Conservation (phyloP, 30 jellyfish, hydroid and myxozoan genomes). For the Aurelia coerulea region DNA sequence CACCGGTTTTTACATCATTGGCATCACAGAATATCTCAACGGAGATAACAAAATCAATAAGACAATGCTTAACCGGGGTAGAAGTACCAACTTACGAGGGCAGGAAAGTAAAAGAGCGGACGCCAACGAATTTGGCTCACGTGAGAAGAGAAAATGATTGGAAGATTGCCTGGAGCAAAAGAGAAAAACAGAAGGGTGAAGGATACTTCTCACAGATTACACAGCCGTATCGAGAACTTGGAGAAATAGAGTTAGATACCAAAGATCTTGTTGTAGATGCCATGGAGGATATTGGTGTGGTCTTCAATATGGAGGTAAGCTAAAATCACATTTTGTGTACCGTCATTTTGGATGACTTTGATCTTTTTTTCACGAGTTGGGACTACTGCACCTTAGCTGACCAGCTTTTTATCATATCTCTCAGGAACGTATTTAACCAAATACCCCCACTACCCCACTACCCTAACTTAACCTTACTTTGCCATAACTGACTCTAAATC, state of each 20-base stretch:
- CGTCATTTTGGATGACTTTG: no score
- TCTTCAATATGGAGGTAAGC: constrained; percentile 60
- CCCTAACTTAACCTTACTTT: no score
- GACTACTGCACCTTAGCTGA: no score
- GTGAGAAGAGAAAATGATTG: constrained; percentile 56
- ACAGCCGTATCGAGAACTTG: constrained; percentile 78
- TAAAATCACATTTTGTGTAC: no score
- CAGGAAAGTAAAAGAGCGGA: constrained; percentile 9
- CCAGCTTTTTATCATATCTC: no score
- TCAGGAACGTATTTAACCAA: no score
- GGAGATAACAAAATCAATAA: constrained; percentile 49
- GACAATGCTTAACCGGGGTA: constrained; percentile 10
- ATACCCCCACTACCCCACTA: no score
- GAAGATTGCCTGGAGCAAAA: constrained; percentile 60
- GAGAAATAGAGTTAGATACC: constrained; percentile 62
- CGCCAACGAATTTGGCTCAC: constrained; percentile 18
- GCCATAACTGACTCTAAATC: no score
- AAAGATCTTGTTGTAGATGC: constrained; percentile 70
- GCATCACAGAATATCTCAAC: constrained; percentile 16
- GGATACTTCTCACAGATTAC: constrained; percentile 78
- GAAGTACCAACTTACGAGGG: constrained; percentile 32
- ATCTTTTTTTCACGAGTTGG: no score
- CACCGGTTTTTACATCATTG: not conserved
- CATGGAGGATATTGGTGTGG: constrained; percentile 67
- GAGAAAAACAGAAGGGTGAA: constrained; percentile 49